Evolutionary conservation across 2,113 vertebrate genomes (phyloP), one percentile per base, ranked within the genome.

Genomic region (Spea multiplicata): DNA sequence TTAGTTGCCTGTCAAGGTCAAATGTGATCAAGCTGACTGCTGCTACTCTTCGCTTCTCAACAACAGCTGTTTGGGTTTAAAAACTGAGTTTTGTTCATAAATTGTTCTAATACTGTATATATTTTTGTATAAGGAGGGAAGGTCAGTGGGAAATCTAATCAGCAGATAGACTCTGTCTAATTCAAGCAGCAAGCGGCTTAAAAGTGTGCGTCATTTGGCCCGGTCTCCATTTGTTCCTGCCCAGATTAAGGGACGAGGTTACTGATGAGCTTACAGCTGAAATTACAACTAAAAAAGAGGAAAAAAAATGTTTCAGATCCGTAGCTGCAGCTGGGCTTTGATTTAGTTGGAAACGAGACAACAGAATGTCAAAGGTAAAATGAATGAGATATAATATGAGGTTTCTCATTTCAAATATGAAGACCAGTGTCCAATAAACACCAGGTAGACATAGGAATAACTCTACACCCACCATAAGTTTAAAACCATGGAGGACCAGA

Each of bases 111-210:
- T 66, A 66, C 57, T 48, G 45, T 74, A 17, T 73, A 53, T 80
- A 84, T 69, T 78, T 73, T 78, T 80, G 86, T 89, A 88, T 87
- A 83, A 90, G 85, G 85, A 83, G 88, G 83, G 88, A 89, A 89
- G 88, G 86, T 92, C 88, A 90, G 82, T 85, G 81, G 84, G 81
- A 85, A 90, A 89, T 88, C 86, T 87, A 85, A 83, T 86, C 84
- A 88, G 78, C 86, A 88, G 89, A 92, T 84, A 83, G 67, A 87
- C 83, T 88, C 83, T 87, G 76, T 86, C 86, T 89, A 82, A 91
- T 90, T 90, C 89, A 86, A 86, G 79, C 81, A 83, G 84, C 68
- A 70, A 86, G 86, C 75, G 88, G 83, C 84, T 89, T 87, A 87
- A 85, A 89, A 74, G 9, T 85, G 83, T 89, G 85, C 83, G 81